A percentile compares a stretch with the other conserved stretches of the same genome.
Evolutionary conservation across 2,113 vertebrate species (phyloP).

Genomic region (Otis tarda): DNA sequence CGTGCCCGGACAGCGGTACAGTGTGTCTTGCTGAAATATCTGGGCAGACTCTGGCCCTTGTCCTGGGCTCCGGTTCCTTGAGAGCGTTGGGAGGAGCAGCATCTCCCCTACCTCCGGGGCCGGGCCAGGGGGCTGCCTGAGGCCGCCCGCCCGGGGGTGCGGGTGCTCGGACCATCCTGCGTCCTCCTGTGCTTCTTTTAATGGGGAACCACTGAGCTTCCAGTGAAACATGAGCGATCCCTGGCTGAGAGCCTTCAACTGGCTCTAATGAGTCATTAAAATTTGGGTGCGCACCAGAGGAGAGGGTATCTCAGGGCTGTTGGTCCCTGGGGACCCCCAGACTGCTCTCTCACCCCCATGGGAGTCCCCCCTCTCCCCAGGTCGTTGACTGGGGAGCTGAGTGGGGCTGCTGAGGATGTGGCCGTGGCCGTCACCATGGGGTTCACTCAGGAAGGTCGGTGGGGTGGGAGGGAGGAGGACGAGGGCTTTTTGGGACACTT

Average conservation of each 20-base stretch:
- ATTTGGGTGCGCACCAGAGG: not conserved
- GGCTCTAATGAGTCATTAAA: not conserved
- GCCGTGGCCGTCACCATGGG: rapidly evolving
- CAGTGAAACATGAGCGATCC: not conserved
- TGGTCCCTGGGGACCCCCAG: not conserved
- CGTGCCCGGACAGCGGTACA: not conserved
- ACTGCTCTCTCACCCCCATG: not conserved
- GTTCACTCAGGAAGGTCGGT: not conserved
- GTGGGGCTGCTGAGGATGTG: rapidly evolving
- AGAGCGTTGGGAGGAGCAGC: not conserved
- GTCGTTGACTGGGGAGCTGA: not conserved
- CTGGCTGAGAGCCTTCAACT: not conserved
- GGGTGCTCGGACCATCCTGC: rapidly evolving
- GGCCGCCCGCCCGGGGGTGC: not conserved
- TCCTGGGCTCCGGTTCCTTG: not conserved
- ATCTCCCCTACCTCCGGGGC: not conserved
- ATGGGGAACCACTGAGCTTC: not conserved
- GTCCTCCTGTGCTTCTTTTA: not conserved
- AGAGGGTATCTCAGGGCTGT: not conserved
- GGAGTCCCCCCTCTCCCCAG: not conserved
- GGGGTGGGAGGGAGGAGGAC: not conserved
- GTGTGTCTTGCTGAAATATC: not conserved
- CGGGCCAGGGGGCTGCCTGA: not conserved
- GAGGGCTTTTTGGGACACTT: not conserved
- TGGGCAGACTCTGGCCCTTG: not conserved